Conservation (phyloP, 2,797 vertebrate genomes). For the Rhadinocentrus ornatus region DNA sequence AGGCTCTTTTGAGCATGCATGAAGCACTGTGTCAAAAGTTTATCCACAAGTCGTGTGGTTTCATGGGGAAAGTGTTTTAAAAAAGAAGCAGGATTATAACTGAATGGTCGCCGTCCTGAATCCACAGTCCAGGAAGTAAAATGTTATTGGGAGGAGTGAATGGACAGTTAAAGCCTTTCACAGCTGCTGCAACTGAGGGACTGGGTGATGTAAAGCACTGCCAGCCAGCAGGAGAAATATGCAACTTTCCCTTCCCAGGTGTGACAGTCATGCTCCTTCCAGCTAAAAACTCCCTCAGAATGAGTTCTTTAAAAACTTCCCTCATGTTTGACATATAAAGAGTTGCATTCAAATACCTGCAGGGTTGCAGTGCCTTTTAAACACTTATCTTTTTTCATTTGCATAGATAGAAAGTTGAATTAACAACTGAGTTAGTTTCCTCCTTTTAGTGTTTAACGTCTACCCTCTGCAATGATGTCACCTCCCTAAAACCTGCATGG, state of each 20-base stretch:
- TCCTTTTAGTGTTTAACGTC: slow-evolving; percentile 27
- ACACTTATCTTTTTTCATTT: slow-evolving; percentile 24
- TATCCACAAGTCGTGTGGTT: slow-evolving; percentile 39
- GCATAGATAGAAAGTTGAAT: slow-evolving; percentile 36
- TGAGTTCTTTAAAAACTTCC: slow-evolving; percentile 5
- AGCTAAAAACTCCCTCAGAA: neutral
- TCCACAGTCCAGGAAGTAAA: slow-evolving; percentile 51
- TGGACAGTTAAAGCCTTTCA: slow-evolving; percentile 48
- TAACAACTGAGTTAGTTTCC: slow-evolving; percentile 6
- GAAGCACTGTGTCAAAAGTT: slow-evolving; percentile 54
- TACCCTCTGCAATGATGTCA: neutral
- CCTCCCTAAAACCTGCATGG: neutral
- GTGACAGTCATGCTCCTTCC: slow-evolving; percentile 1
- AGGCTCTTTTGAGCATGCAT: slow-evolving; percentile 44
- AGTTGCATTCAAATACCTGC: slow-evolving; percentile 30
- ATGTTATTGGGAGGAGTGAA: slow-evolving; percentile 41
- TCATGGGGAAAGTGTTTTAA: slow-evolving; percentile 38
- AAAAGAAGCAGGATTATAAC: slow-evolving; percentile 34
- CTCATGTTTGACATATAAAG: neutral
- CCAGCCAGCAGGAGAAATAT: slow-evolving; percentile 19
- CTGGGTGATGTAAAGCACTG: slow-evolving; percentile 24
- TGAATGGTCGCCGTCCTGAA: slow-evolving; percentile 38
- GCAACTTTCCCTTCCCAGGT: slow-evolving; percentile 14
- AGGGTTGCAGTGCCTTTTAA: slow-evolving; percentile 13
- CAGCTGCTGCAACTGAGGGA: slow-evolving; percentile 18